Percentiles rank a stretch among this genome's conserved stretches.
Conservation (phyloP, 1,140 invertebrate genomes). For the silkworm (Bombyx mori) region ASM3026992v2 NC_085128.1:13174501-13175000, state of each 20-base stretch:
- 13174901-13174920: neutral
- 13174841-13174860: no score
- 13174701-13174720: no score
- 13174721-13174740: no score
- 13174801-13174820: no score
- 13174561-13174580: constrained; percentile 93
- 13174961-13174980: neutral
- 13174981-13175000: no score
- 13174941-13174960: neutral
- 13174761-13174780: no score
- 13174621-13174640: constrained; percentile 87
- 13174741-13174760: no score
- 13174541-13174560: constrained; percentile 84
- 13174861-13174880: no score
- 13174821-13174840: no score
- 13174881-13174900: no score
- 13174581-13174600: constrained; percentile 94
- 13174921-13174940: neutral
- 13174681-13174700: constrained; percentile 76
- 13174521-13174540: constrained; percentile 17
- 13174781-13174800: no score
- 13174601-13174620: constrained; percentile 90
- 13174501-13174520: constrained; percentile 1
- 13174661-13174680: constrained; percentile 97
- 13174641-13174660: constrained; percentile 88